Conservation (phyloP, 2,113 vertebrate species). For the Colinus virginianus region DNA sequence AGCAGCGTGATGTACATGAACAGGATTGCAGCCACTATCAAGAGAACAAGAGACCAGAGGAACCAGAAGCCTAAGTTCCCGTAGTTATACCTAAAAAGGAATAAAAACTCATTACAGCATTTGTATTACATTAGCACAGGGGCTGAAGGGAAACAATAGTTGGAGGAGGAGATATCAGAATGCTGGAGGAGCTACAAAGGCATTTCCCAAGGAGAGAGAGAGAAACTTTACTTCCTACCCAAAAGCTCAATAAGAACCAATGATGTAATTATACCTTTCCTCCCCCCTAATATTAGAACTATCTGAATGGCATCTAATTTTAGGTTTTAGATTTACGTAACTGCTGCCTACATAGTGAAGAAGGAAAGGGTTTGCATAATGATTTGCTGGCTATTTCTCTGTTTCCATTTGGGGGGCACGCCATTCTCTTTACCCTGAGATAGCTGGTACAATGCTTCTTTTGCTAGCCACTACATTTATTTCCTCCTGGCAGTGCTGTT, state of each 20-base stretch:
- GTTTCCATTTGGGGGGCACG: not conserved
- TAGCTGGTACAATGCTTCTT: not conserved
- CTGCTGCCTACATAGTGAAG: not conserved
- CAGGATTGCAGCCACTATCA: slow-evolving; percentile 77
- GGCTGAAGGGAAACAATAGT: not conserved
- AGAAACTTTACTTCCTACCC: not conserved
- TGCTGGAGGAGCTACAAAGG: not conserved
- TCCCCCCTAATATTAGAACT: not conserved
- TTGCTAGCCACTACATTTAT: not conserved
- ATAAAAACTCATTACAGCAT: not conserved
- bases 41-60: slow-evolving; percentile 86
- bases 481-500: not conserved
- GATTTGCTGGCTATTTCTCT: not conserved
- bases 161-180: not conserved
- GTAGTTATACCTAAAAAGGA: slow-evolving; percentile 82
- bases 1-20: slow-evolving; percentile 83
- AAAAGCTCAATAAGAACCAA: not conserved
- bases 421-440: not conserved
- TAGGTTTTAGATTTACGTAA: not conserved
- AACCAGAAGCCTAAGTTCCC: slow-evolving; percentile 86
- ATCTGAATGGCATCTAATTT: not conserved
- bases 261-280: not conserved
- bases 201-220: not conserved
- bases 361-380: not conserved
- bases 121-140: not conserved